Percentiles rank a stretch among this genome's conserved stretches.
phyloP scores from a whole-genome alignment of 2,113 vertebrate genomes.

The Sebastes schlegelii region DNA sequence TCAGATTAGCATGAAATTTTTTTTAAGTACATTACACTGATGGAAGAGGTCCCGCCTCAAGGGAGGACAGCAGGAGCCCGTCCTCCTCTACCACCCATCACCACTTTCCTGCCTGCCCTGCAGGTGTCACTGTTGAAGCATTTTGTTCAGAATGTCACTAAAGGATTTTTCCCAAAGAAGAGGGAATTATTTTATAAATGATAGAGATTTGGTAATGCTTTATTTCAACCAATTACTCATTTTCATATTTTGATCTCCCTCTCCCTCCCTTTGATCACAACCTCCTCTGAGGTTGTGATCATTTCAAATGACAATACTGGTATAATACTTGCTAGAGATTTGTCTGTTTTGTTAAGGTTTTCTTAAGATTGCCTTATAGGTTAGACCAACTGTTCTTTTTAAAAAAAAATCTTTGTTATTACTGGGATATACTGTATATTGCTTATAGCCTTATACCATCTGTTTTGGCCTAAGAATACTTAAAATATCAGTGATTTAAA shows the following conservation, averaged over 20 bases:
- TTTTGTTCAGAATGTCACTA: too few relatives aligned
- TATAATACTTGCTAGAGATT: background rate
- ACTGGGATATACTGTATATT: background rate
- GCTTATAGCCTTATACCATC: background rate
- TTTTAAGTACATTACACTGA: background rate
- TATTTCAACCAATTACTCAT: too few relatives aligned
- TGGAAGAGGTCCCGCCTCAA: too few relatives aligned
- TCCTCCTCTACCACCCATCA: too few relatives aligned
- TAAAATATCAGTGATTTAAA: background rate
- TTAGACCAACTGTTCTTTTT: background rate
- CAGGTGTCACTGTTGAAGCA: too few relatives aligned
- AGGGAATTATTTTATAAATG: too few relatives aligned
- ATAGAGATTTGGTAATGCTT: too few relatives aligned
- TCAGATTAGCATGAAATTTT: background rate
- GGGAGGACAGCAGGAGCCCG: too few relatives aligned
- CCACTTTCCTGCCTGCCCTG: too few relatives aligned
- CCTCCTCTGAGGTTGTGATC: background rate
- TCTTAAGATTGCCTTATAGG: background rate
- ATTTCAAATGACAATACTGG: conserved; percentile 3
- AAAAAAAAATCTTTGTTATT: background rate
- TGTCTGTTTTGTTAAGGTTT: background rate
- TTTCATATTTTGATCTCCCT: too few relatives aligned
- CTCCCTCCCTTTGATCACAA: too few relatives aligned
- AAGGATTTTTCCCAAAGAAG: too few relatives aligned
- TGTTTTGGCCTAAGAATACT: background rate